Evolutionary conservation across 37 sponge, comb jelly and placozoan species (phyloP), one percentile per base, ranked within the genome.

Genomic region (Dysidea cf. avara): DNA sequence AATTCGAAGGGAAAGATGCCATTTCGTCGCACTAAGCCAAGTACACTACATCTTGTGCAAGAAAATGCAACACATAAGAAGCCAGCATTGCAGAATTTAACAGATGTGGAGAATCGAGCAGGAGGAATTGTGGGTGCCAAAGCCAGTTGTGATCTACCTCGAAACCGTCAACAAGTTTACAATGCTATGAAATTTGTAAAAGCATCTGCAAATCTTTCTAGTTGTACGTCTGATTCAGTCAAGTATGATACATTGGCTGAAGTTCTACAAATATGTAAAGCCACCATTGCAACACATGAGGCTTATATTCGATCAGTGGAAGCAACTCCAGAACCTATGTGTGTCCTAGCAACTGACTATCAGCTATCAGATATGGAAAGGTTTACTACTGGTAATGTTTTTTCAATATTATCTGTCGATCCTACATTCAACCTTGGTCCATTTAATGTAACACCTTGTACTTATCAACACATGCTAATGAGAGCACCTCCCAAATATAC

Each of bases 261-360:
- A 1, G 68, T 78, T 13, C 66, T 78, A 59, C 47, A 39, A 1
- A 29, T 39, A 47, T 78, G 79, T 50, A 78, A 68, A 38, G 79
- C 66, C 13, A n/a, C 79, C 9, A 31, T 20, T 13, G 50, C 12
- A 4, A 18, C 7, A 14, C 1, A 7, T n/a, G 20, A 66, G 3
- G 68, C 47, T 0, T 78, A 39, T 34, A 38, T 78, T 37, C 46
- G 79, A 7, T 35, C 69, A 39, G 79, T 78, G 7, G 60, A 56
- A 56, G 68, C 69, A 12, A 68, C 79, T 9, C 79, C 79, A 7
- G 79, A 78, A 39, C 79, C 79, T 22, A 56, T 78, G 68, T 78
- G 69, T 39, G 49, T 78, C 54, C 56, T 78, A n/a, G 61, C 68
- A 2, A 78, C 69, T 9, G 49, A 78, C 46, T 66, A 76, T 53